Evolutionary conservation across 2,888 invertebrate genomes (phyloP), one percentile per base, ranked within the genome.

Genomic region (Xiphydria camelus): DNA sequence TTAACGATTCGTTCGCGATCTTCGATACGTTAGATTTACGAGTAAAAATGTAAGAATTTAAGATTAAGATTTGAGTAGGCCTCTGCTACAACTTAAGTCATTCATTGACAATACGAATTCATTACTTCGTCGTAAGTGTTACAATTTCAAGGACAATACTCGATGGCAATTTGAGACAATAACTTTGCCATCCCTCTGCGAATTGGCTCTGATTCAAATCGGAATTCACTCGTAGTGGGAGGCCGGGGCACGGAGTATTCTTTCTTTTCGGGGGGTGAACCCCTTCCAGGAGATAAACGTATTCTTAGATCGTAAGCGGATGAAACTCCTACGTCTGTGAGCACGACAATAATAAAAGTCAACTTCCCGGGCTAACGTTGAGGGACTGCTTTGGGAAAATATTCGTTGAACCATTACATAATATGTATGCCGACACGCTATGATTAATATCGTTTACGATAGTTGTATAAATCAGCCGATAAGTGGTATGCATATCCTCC

Each of bases 241-340:
- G n/a, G n/a, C n/a, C n/a, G n/a, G n/a, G 29, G 15, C 1, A 14
- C 12, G 12, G 29, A 14, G 12, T 29, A 29, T 14, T 29, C 29
- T 29, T 29, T 7, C 29, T n/a, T n/a, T n/a, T n/a, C n/a, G n/a
- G n/a, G n/a, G n/a, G n/a, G n/a, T 12, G 10, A 6, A 35, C n/a
- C n/a, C n/a, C n/a, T n/a, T n/a, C n/a, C n/a, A n/a, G 29, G 29
- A 22, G 22, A 41, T 17, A 29, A 23, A 9, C 33, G 21, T 17
- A 42, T 42, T 43, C n/a, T 25, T 46, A 59, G 49, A 47, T 49
- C 17, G 42, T 68, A 68, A 66, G 61, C 53, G 64, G 61, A 66
- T 55, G 47, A 57, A 63, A 62, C 57, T 64, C 65, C 64, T 64
- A 64, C 66, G 63, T 64, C 64, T 67, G 68, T 67, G 62, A 61